These are phyloP conservation scores for Chirona hameri DNA, from an alignment of 2,888 invertebrate genomes.

Conservation along the genomic window DNA sequence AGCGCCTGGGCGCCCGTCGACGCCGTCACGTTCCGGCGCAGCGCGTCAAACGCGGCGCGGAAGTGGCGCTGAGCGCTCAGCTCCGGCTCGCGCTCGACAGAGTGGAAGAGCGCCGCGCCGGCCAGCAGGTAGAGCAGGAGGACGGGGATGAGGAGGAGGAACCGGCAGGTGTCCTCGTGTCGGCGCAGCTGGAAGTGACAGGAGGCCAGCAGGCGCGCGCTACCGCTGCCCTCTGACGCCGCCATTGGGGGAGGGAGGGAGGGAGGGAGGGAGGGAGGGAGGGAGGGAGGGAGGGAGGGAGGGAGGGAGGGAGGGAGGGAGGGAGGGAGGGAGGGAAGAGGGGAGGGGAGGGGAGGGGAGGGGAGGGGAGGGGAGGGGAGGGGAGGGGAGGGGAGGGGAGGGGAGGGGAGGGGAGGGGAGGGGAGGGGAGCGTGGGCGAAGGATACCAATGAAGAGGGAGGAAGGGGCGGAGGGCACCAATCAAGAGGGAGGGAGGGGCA, in stretches of 20 bases:
- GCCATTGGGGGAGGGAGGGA: neutral
- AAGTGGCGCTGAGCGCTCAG: slow-evolving; percentile 46
- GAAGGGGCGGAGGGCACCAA: no score
- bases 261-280: no score
- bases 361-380: no score
- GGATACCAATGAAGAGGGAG: no score
- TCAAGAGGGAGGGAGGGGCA: no score
- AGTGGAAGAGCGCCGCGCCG: slow-evolving; percentile 59
- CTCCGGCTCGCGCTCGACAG: slow-evolving; percentile 53
- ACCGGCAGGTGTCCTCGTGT: slow-evolving; percentile 62
- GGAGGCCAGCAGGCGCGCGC: neutral
- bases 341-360: no score
- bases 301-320: no score
- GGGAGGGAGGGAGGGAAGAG: no score
- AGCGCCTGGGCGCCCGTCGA: slow-evolving; percentile 42
- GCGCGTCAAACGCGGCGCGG: slow-evolving; percentile 46
- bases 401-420: no score
- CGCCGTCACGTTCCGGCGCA: slow-evolving; percentile 44
- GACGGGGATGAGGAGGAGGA: slow-evolving; percentile 57
- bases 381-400: no score
- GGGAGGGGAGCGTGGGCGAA: no score
- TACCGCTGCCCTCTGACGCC: neutral
- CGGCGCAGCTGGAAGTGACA: slow-evolving; percentile 51
- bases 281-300: no score
- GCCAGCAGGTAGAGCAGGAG: slow-evolving; percentile 57